Percentiles rank a stretch among this genome's conserved stretches.
Conservation (phyloP, 2,888 invertebrate genomes). For the Pollenia angustigena region DNA sequence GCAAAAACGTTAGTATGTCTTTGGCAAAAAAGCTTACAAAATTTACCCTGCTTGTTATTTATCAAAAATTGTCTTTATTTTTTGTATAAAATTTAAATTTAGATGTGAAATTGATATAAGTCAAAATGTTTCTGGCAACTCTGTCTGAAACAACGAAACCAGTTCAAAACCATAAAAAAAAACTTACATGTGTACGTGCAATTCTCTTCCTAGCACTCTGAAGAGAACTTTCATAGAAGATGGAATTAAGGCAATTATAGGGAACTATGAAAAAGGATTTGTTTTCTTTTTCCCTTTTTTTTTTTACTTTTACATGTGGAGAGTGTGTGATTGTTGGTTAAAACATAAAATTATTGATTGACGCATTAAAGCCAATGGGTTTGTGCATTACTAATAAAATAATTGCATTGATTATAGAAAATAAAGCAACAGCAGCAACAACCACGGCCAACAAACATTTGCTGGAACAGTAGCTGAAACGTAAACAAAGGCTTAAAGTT, state of each 20-base stretch:
- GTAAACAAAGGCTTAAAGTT: conserved; percentile 30
- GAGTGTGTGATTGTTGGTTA: not conserved
- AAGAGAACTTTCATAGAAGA: conserved; percentile 19
- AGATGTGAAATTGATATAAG: no score
- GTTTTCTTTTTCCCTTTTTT: no score
- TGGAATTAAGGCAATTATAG: conserved; percentile 29
- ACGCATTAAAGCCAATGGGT: conserved; percentile 70
- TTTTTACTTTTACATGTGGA: not conserved
- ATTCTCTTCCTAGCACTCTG: not conserved
- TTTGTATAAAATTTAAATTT: no score
- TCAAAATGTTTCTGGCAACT: no score
- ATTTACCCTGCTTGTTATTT: no score
- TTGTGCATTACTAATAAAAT: conserved; percentile 74
- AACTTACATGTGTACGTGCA: not conserved
- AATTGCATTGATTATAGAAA: conserved; percentile 71
- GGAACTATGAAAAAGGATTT: not conserved
- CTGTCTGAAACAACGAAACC: no score
- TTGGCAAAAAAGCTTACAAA: no score
- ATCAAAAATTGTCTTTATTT: no score
- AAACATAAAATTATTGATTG: conserved; percentile 71
- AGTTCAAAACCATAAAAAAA: not conserved
- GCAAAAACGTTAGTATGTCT: no score
- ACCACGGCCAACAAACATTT: not conserved
- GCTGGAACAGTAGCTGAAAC: conserved; percentile 25
- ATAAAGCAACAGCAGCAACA: not conserved